These are phyloP conservation scores for Zoroaster sp. DNA, from an alignment of 53 echinoderm and acorn worm genomes.

Conservation along the genomic window DNA sequence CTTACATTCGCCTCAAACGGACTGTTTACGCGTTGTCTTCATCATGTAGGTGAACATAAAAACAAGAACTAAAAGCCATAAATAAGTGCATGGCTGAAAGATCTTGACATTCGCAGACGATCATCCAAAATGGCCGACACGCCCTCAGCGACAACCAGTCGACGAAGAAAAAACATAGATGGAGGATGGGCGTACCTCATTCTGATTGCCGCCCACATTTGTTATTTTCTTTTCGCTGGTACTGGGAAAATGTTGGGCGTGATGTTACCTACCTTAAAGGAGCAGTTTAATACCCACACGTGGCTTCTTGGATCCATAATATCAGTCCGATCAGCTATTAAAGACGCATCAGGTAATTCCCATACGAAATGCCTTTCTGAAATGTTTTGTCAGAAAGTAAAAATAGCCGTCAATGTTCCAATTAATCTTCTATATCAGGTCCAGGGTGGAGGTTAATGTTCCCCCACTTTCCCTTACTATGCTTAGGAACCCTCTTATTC, in stretches of 20 bases:
- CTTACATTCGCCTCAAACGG: too few species aligned
- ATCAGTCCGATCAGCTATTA: background rate
- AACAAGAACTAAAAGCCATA: too few species aligned
- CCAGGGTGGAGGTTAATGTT: too few species aligned
- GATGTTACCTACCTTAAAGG: constrained; percentile 16
- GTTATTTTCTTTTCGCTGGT: background rate
- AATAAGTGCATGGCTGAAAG: too few species aligned
- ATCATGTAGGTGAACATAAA: too few species aligned
- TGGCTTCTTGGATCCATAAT: background rate
- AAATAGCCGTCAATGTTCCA: too few species aligned
- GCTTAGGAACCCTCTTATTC: too few species aligned
- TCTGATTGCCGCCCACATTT: background rate
- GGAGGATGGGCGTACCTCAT: constrained; percentile 25
- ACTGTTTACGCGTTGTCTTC: too few species aligned
- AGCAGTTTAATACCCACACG: background rate
- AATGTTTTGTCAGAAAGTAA: too few species aligned
- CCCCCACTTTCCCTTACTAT: too few species aligned
- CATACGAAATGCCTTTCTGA: too few species aligned
- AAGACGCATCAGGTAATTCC: background rate
- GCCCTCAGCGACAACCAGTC: background rate
- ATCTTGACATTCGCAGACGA: background rate
- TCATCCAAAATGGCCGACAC: background rate
- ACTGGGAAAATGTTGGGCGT: background rate
- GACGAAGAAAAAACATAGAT: background rate
- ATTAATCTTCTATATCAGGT: too few species aligned